phyloP scores from a whole-genome alignment of 1,140 invertebrate genomes.

The Delia radicum region DNA sequence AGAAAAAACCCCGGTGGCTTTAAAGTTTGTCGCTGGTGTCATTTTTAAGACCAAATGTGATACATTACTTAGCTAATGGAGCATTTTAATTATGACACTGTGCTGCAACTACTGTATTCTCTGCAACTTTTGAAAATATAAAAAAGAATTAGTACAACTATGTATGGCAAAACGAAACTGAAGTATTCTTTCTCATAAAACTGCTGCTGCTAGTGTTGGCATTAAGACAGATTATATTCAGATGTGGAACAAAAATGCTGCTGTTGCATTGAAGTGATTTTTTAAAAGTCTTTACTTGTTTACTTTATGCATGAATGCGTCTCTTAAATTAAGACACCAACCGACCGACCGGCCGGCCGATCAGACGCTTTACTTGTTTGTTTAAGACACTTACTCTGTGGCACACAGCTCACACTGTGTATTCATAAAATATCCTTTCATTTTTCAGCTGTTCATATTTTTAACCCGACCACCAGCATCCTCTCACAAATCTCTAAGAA shows the following conservation, averaged over 20 bases:
- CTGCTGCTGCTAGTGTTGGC: background rate
- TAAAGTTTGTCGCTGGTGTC: background rate
- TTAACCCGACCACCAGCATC: slow-evolving; percentile 5
- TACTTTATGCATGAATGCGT: background rate
- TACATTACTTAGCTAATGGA: slow-evolving; percentile 11
- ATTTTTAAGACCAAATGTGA: background rate
- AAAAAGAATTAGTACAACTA: background rate
- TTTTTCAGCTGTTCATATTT: background rate
- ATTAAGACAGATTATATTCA: background rate
- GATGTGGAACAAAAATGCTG: background rate
- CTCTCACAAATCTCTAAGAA: background rate
- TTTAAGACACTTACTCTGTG: background rate
- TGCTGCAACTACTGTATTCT: slow-evolving; percentile 6
- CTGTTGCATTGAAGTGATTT: slow-evolving; percentile 1
- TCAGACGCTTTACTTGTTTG: too few species aligned
- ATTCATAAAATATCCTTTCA: background rate
- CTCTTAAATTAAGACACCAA: background rate
- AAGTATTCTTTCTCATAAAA: background rate
- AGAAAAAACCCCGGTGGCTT: background rate
- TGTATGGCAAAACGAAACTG: background rate
- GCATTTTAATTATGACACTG: slow-evolving; percentile 14
- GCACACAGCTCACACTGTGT: background rate
- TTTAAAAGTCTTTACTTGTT: background rate
- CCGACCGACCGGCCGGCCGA: too few species aligned
- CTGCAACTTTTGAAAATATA: background rate